Conservation (phyloP, 2,113 vertebrate species). For the Brachypodius melanocephalos region DNA sequence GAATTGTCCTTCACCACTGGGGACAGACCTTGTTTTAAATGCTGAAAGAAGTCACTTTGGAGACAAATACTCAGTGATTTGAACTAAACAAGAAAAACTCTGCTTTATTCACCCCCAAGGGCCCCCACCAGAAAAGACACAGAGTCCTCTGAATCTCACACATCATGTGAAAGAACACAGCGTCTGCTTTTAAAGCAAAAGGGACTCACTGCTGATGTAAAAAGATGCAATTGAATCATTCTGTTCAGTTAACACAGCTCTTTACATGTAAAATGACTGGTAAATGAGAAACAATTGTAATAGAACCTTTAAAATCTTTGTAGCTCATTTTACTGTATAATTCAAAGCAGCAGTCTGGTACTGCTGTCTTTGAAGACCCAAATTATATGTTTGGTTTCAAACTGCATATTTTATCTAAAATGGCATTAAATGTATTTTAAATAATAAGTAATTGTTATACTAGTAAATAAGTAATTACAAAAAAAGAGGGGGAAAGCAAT, state of each 20-base stretch:
- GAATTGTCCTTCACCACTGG: not conserved
- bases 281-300: not conserved
- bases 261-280: not conserved
- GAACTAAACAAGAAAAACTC: not conserved
- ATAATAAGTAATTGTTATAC: not conserved
- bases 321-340: not conserved
- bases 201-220: not conserved
- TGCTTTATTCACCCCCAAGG: not conserved
- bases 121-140: not conserved
- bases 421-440: not conserved
- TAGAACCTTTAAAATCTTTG: not conserved
- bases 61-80: not conserved
- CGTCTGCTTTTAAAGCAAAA: not conserved
- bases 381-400: not conserved
- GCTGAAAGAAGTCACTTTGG: not conserved
- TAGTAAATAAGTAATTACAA: not conserved
- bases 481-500: fast-evolving
- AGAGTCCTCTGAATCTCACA: not conserved
- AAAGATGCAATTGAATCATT: not conserved
- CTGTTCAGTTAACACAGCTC: not conserved
- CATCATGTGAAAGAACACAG: fast-evolving
- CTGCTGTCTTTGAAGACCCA: not conserved
- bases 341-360: not conserved
- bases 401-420: not conserved
- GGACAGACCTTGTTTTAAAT: not conserved